Evolutionary conservation across 1,140 invertebrate species (phyloP), one percentile per base, ranked within the genome.

Genomic region (Meteorus sp.): DNA sequence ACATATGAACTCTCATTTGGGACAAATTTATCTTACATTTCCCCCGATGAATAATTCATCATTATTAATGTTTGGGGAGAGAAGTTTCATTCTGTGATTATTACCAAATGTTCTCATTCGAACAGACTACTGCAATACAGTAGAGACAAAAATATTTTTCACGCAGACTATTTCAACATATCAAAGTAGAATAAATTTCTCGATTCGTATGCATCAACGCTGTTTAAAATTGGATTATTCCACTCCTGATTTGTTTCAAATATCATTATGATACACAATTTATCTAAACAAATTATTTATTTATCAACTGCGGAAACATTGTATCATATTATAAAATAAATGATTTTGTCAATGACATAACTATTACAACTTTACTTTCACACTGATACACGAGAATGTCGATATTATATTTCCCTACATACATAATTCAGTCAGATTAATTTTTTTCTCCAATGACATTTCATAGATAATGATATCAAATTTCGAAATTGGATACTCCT

Each of bases 401-500:
- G 11, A 33, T 29, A 9, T 4, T 29, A 5, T 29, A 29, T 29
- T 4, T 29, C 27, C 9, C 27, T 29, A 5, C 9, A 4, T 9
- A 29, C 27, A 5, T 29, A 4, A 29, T 29, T 5, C 27, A 9
- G 27, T 29, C 27, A 29, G 27, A 29, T 29, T 29, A 5, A 5
- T 29, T 29, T 29, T n/a, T n/a, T n/a, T n/a, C n/a, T n/a, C n/a
- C 9, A 29, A 29, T 29, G 4, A 29, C 27, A 29, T 37, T 8
- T 37, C 35, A 37, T 23, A 1, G 37, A 35, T 9, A 19, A 33
- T 25, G 33, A 50, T 8, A 17, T 13, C 19, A 39, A 23, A 20
- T 50, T 41, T 37, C 33, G 31, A 58, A 45, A 47, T 31, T 37
- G 15, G 9, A 50, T 23, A 51, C 23, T 39, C 29, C 11, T n/a